Base-by-base conservation (phyloP, 2,888 invertebrate species). In the Napeogenes sylphis region DNA sequence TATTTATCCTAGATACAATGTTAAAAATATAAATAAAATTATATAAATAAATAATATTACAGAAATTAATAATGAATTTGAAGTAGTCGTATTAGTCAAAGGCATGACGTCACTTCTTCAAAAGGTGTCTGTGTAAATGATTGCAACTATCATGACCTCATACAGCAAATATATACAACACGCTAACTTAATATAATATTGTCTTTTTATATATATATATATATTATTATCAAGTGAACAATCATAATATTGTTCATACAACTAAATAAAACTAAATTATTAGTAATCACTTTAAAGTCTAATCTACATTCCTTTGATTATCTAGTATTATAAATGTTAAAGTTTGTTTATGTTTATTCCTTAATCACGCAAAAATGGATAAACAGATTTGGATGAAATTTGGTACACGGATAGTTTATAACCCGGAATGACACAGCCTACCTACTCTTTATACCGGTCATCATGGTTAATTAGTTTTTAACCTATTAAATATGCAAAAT, bases 91-190 rank as follows among this genome's bases (percentile, higher is more conserved):
- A 30, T 30, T 8, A 51, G 51, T 51, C 51, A 51, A 12, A 51
- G 51, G 30, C 8, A 51, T 51, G 51, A 51, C 51, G 51, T 30
- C 51, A 51, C 30, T n/a, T 30, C 30, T 51, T 51, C 51, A 51
- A 51, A 51, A 51, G 51, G 12, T 30, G 30, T 51, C 51, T 30
- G 21, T 6, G 51, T 10, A 42, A 51, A 51, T 51, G 21, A 30
- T 51, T 51, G 51, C 51, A 51, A 21, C 30, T 5, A 4, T 51
- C 51, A 30, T 51, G 51, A 51, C 51, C 30, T 51, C 51, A 51
- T 51, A 51, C 51, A 8, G 51, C 30, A 30, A 51, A 51, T 51
- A 30, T 30, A 51, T 51, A 51, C 12, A 21, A 30, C 30, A 51
- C 10, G 51, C 51, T 30, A 51, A 51, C 10, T 51, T 21, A 2